Percentiles rank a stretch among this genome's conserved stretches.
These are phyloP conservation scores for Diogma glabrata DNA, from an alignment of 2,888 invertebrate species.

Conservation along the genomic window DNA sequence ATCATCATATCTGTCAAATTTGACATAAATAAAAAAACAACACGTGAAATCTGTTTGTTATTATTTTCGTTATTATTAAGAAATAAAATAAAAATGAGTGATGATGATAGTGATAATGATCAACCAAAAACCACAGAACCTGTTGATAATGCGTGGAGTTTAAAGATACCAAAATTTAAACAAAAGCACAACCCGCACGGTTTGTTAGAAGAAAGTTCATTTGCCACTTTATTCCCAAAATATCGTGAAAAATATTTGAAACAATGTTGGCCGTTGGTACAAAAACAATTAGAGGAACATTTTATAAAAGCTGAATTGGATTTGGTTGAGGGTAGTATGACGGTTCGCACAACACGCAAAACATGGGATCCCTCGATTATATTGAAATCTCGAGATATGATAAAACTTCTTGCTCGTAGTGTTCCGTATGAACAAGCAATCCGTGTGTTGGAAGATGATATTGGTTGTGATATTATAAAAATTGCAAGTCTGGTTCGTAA, in stretches of 20 bases:
- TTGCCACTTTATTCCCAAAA: slow-evolving; percentile 93
- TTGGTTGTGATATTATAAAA: slow-evolving; percentile 92
- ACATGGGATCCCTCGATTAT: slow-evolving; percentile 99
- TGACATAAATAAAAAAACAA: no score
- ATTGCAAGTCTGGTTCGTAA: slow-evolving; percentile 83
- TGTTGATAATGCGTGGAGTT: slow-evolving; percentile 73
- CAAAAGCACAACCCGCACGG: slow-evolving; percentile 76
- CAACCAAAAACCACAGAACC: slow-evolving; percentile 39
- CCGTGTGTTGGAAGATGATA: slow-evolving; percentile 76
- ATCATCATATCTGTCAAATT: neutral
- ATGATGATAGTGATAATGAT: slow-evolving; percentile 20
- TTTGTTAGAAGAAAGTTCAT: slow-evolving; percentile 85
- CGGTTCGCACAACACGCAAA: slow-evolving; percentile 86
- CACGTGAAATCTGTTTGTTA: no score
- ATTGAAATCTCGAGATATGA: slow-evolving; percentile 90
- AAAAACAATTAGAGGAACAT: slow-evolving; percentile 70
- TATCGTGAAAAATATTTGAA: slow-evolving; percentile 92
- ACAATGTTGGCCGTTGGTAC: slow-evolving; percentile 91
- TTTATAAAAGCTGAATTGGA: slow-evolving; percentile 80
- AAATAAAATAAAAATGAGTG: neutral
- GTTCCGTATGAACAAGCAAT: slow-evolving; percentile 95
- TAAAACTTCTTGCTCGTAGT: slow-evolving; percentile 87
- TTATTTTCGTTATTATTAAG: no score
- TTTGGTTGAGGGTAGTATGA: slow-evolving; percentile 87
- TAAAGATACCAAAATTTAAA: slow-evolving; percentile 79